Evolutionary conservation across 23 tunicate species (phyloP), one percentile per base, ranked within the genome.

Genomic region (Trididemnum clinides): DNA sequence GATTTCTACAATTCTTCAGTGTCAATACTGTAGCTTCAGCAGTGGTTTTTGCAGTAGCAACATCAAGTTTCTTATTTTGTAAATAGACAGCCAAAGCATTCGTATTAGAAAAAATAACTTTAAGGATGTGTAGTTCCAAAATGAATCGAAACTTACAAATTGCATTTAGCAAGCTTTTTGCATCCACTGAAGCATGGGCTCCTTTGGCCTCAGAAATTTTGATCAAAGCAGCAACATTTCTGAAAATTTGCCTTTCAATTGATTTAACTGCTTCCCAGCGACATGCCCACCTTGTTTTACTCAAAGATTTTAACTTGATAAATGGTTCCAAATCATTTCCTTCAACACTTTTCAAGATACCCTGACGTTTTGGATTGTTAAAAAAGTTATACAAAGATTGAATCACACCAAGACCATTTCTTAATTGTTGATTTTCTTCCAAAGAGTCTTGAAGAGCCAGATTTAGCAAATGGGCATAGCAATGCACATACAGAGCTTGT

Each of bases 391-490:
- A 39, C 57, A 73, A 29, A 7, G 80, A 73, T 38, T 73, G 57
- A 37, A 73, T 21, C 57, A 73, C 29, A 10, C 80, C 80, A 37
- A 73, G 25, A 36, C 31, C 54, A 73, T 73, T 37, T 73, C 57
- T 23, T 26, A 73, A 38, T 19, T 6, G 7, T 22, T 38, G 15
- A 37, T 37, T 73, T 3, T 36, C 10, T 37, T 73, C 57, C 28
- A 73, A 39, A 36, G 80, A 36, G 25, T 73, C 80, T 26, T 29
- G 36, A 1, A 87, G 50, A 50, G 65, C 90, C 33, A 87, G 35
- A 33, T 87, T 87, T 1, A 87, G 90, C 15, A 35, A 50, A n/a
- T 87, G 90, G 34, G 85, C 84, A 34, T 50, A 64, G 36, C 85
- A 79, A 38, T 87, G 90, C n/a, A 74, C 64, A 59, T 87, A 87